phyloP scores from a whole-genome alignment of 1,140 invertebrate species.

The Calliphora vicina region DNA sequence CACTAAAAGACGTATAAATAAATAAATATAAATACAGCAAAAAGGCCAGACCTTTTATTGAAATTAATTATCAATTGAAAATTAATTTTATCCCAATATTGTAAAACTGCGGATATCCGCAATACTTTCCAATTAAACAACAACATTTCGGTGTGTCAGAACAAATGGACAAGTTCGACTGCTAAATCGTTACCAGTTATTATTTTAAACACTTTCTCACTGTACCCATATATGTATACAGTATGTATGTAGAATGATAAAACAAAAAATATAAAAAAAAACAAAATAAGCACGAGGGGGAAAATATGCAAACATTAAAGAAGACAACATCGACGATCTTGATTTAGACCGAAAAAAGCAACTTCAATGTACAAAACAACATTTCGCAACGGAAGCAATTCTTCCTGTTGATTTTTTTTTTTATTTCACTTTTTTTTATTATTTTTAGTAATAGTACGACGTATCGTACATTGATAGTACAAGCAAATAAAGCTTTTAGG shows the following conservation, averaged over 20 bases:
- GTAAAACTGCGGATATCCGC: constrained; percentile 6
- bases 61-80: no score
- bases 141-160: neutral
- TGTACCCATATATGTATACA: neutral
- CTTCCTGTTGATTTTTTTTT: constrained; percentile 17
- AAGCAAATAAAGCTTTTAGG: neutral
- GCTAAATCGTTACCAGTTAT: neutral
- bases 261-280: neutral
- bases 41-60: no score
- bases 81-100: neutral
- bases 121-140: neutral
- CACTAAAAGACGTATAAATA: no score
- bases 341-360: neutral
- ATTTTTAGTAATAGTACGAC: neutral
- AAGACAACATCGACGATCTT: constrained; percentile 14
- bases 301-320: constrained; percentile 7
- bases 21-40: no score
- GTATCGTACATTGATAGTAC: neutral
- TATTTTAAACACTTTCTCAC: constrained; percentile 2
- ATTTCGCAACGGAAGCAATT: constrained; percentile 24
- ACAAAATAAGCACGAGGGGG: neutral
- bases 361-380: neutral
- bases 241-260: neutral
- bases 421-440: constrained; percentile 9
- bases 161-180: neutral